phyloP scores from a whole-genome alignment of 2,113 vertebrate species.

The Mormyrus iriodes region DNA sequence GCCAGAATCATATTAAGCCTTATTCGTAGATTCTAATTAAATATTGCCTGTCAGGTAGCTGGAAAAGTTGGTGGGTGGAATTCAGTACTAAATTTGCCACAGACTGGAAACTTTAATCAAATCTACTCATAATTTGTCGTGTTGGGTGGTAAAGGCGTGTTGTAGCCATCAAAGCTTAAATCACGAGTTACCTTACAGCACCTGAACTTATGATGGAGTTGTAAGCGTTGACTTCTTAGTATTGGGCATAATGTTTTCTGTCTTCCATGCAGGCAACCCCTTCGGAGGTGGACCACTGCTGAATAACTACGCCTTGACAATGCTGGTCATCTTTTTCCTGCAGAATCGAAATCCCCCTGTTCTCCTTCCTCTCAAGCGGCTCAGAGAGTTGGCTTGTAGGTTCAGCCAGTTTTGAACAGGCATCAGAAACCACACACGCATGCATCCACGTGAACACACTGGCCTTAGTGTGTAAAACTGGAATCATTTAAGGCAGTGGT shows the following conservation, averaged over 20 bases:
- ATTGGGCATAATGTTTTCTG: not conserved
- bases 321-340: slow-evolving; percentile 81
- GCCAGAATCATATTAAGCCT: not conserved
- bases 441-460: not conserved
- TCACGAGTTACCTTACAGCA: not conserved
- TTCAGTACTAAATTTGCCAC: not conserved
- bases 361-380: slow-evolving; percentile 64
- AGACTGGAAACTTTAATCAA: not conserved
- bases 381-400: slow-evolving; percentile 73
- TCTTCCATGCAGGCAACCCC: slow-evolving; percentile 55
- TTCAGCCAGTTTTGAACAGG: not conserved
- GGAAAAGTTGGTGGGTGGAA: not conserved
- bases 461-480: too few species aligned
- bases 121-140: too few species aligned
- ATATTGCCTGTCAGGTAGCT: not conserved
- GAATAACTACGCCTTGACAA: slow-evolving; percentile 84
- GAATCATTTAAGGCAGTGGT: too few species aligned
- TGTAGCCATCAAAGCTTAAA: not conserved
- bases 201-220: not conserved
- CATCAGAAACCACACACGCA: not conserved
- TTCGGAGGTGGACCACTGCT: slow-evolving; percentile 75
- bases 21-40: not conserved
- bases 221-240: not conserved
- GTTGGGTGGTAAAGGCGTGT: not conserved
- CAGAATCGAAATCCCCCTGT: slow-evolving; percentile 77